Percentiles rank a stretch among this genome's conserved stretches.
Evolutionary conservation across 2,888 invertebrate genomes (phyloP).

Genomic region (Emesis russula): DNA sequence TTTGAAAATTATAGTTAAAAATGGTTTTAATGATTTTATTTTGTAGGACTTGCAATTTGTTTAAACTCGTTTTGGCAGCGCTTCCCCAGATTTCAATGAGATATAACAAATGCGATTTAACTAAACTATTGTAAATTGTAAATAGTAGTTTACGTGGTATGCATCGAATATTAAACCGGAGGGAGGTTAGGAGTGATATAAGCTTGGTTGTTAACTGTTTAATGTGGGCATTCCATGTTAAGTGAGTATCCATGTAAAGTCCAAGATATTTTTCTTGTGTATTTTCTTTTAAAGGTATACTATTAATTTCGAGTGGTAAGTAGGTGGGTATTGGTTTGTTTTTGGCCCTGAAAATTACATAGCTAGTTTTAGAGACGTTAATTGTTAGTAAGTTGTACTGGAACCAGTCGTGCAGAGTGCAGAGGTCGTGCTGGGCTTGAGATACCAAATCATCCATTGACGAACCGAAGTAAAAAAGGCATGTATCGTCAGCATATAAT

Average conservation of each 20-base stretch:
- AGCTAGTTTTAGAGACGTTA: neutral
- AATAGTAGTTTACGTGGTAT: neutral
- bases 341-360: neutral
- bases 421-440: neutral
- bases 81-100: too few species aligned
- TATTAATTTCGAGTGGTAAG: neutral
- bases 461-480: constrained; percentile 45
- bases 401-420: neutral
- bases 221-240: constrained; percentile 8
- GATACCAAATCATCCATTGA: neutral
- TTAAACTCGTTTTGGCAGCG: too few species aligned
- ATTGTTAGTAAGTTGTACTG: neutral
- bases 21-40: too few species aligned
- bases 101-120: too few species aligned
- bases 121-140: neutral
- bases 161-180: neutral
- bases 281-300: neutral
- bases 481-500: constrained; percentile 48
- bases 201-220: neutral
- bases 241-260: neutral
- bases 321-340: neutral
- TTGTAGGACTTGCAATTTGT: too few species aligned
- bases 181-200: too few species aligned
- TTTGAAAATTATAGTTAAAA: too few species aligned
- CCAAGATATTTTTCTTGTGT: neutral